Conservation (phyloP, 2,797 vertebrate genomes). For the Phylloscopus collybita region DNA sequence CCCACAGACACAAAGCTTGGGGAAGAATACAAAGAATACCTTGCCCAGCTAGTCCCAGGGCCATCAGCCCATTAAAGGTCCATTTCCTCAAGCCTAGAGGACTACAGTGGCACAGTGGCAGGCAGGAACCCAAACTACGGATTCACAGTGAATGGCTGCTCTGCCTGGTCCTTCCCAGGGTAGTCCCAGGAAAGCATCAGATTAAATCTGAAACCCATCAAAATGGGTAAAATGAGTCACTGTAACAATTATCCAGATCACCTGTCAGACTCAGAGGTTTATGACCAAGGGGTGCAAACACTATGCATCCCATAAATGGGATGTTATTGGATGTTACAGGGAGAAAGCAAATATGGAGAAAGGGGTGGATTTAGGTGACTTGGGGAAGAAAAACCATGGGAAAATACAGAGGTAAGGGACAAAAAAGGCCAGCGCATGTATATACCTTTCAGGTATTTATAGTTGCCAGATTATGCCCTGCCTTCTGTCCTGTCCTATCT, state of each 20-base stretch:
- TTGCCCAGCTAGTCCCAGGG: neutral
- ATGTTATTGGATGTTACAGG: neutral
- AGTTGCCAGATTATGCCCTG: neutral
- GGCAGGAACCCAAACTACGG: neutral
- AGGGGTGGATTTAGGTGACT: neutral
- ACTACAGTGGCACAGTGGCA: neutral
- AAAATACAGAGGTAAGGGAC: neutral
- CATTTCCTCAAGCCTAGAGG: neutral
- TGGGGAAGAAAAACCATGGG: neutral
- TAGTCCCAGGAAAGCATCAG: rapidly evolving
- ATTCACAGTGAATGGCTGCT: neutral
- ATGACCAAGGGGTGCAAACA: neutral
- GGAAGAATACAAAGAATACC: neutral
- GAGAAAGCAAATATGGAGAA: neutral
- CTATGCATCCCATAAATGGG: neutral
- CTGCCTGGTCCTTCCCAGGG: neutral
- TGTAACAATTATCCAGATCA: neutral
- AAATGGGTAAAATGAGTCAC: neutral
- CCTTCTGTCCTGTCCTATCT: no score
- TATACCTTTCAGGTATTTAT: neutral
- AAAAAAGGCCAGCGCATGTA: neutral
- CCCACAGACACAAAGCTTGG: neutral
- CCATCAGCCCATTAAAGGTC: neutral
- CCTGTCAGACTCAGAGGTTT: neutral
- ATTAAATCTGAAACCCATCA: neutral